These are phyloP conservation scores for Rhingia campestris DNA, from an alignment of 2,888 invertebrate genomes.

Conservation along the genomic window DNA sequence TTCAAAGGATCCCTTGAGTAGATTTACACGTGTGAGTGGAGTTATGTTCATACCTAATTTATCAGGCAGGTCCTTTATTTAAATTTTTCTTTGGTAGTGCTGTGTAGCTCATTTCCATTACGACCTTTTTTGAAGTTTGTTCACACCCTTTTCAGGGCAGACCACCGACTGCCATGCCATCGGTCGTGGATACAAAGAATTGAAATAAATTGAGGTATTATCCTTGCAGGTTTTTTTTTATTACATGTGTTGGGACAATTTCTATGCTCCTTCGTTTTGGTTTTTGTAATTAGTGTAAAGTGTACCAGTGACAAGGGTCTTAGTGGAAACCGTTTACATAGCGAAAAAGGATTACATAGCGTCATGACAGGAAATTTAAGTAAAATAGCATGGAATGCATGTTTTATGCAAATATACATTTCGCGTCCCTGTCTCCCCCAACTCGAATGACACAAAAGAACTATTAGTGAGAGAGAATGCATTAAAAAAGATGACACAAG, in stretches of 20 bases:
- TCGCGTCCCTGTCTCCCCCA: neutral
- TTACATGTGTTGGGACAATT: constrained; percentile 37
- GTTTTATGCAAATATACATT: constrained; percentile 52
- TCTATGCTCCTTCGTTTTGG: neutral
- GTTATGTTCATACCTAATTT: constrained; percentile 46
- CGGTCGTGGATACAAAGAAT: neutral
- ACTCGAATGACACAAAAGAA: constrained; percentile 37
- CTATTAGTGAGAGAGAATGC: constrained; percentile 48
- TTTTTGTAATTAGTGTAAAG: constrained; percentile 45
- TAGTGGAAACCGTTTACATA: constrained; percentile 6
- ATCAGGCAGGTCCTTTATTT: constrained; percentile 41
- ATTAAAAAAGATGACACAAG: constrained; percentile 56
- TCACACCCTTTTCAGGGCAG: neutral
- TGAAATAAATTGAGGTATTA: constrained; percentile 60
- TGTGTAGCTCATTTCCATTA: neutral
- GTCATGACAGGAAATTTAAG: constrained; percentile 44
- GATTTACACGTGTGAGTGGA: constrained; percentile 21
- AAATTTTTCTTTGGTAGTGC: constrained; percentile 13
- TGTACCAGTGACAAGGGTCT: constrained; percentile 18
- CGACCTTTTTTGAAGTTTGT: too few relatives aligned
- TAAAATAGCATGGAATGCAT: constrained; percentile 57
- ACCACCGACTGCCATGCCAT: constrained; percentile 1
- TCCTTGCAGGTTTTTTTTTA: constrained; percentile 29
- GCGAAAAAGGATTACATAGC: constrained; percentile 2
- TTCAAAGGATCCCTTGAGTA: constrained; percentile 41